Base-by-base conservation (phyloP, 2,888 invertebrate species). In the Plebejus melissa region DNA sequence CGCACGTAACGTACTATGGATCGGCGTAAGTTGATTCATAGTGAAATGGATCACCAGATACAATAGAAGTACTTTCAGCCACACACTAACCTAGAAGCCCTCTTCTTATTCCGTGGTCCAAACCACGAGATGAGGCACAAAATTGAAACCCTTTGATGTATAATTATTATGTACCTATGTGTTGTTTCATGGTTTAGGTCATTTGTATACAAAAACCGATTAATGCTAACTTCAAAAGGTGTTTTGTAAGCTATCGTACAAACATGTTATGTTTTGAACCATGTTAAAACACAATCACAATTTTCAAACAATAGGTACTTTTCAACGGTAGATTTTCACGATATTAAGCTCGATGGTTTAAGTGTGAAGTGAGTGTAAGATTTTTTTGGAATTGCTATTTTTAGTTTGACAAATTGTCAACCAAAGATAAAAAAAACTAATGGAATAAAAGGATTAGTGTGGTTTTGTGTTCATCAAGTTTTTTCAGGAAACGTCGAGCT, bases 51-150 rank as follows among this genome's bases (percentile, higher is more conserved):
- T 13, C 32, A 36, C 38, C 41, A 70, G 41, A 41, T 36, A 69
- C 70, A 70, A 41, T 22, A 16, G n/a, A 70, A 38, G 69, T 69
- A 70, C 70, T 41, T 65, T 65, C 65, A 65, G 65, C 65, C 4
- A 36, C 65, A 65, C 13, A 32, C 65, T 65, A 32, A 65, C 65
- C 65, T 36, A 65, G 1, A 65, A 65, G 32, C 32, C 65, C 13
- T 36, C 65, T 32, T 65, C 28, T 11, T 16, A 54, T 54, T 54
- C 54, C 54, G 4, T 16, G 54, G 4, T 54, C 16, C 4, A 54
- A 54, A 4, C 11, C 11, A 54, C 16, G 16, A 54, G 54, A 54
- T 54, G 54, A 54, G 13, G 16, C 54, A 13, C 16, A 3, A 16
- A 50, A 50, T 50, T 13, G 50, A 50, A 50, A 50, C 13, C 13